Evolutionary conservation across 2,797 vertebrate species (phyloP).

Genomic region (Lagorchestes hirsutus): DNA sequence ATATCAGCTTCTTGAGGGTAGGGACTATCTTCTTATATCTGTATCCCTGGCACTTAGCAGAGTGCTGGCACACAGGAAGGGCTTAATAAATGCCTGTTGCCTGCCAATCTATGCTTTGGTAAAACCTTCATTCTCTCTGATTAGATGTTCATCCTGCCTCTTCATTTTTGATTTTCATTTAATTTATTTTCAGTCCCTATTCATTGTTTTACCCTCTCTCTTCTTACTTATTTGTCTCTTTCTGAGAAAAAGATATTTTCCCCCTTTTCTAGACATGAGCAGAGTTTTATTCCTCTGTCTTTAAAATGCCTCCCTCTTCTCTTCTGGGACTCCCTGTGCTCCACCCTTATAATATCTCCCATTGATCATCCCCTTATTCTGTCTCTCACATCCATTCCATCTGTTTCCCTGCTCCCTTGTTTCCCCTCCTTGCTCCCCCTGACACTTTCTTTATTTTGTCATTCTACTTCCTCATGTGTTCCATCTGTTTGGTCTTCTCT

Average conservation of each 20-base stretch:
- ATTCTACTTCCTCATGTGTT: not conserved
- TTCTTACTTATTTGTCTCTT: conserved; percentile 21
- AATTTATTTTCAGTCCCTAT: not conserved
- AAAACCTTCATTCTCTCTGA: not conserved
- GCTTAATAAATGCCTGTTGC: not conserved
- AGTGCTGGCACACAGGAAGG: not conserved
- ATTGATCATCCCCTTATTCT: not conserved
- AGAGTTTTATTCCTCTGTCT: conserved; percentile 5
- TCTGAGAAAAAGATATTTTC: conserved; percentile 4
- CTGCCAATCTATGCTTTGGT: not conserved
- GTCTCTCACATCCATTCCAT: conserved; percentile 14
- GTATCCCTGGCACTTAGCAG: not conserved
- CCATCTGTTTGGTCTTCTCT: not conserved
- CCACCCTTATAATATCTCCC: not conserved
- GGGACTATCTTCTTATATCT: not conserved
- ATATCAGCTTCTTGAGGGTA: not conserved
- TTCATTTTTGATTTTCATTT: not conserved
- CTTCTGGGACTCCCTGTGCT: not conserved
- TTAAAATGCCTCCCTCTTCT: conserved; percentile 29
- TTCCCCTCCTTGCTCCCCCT: not conserved
- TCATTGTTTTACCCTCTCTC: not conserved
- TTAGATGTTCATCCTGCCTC: not conserved
- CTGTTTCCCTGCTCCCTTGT: conserved; percentile 20
- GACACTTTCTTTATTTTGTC: not conserved
- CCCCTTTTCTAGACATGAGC: not conserved